Percentiles rank a stretch among this genome's conserved stretches.
phyloP scores from a whole-genome alignment of 2,113 vertebrate genomes.

The Phyllostomus discolor region DNA sequence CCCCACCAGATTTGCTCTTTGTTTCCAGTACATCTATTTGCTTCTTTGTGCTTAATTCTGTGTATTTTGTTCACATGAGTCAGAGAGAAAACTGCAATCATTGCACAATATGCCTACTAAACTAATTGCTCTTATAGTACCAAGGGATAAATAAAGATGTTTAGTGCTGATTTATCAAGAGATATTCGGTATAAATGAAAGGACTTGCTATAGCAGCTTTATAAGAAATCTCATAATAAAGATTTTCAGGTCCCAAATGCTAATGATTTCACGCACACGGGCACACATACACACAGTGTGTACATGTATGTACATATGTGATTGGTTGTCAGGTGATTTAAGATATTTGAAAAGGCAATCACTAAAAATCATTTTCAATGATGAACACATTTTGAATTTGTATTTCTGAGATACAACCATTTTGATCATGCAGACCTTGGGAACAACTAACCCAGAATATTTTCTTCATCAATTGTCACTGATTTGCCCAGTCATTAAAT shows the following conservation, averaged over 20 bases:
- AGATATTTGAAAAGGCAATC: background rate
- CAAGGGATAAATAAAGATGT: background rate
- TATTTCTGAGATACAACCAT: background rate
- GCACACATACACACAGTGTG: background rate
- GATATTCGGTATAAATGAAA: rapidly evolving
- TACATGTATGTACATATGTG: rapidly evolving
- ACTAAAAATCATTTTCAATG: background rate
- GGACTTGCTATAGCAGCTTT: background rate
- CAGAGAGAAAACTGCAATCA: background rate
- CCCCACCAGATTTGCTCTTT: background rate
- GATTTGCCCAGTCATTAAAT: background rate
- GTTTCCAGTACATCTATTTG: conserved; percentile 25
- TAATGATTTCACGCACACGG: rapidly evolving
- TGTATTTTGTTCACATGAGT: rapidly evolving
- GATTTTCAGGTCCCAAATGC: background rate
- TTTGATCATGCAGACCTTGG: background rate
- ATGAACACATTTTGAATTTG: background rate
- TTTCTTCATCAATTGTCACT: background rate
- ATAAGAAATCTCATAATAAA: background rate
- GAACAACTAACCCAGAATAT: background rate
- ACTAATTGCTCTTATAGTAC: background rate
- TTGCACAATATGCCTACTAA: background rate
- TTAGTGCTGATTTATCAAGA: background rate
- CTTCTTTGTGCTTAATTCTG: conserved; percentile 43
- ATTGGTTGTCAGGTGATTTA: background rate